phyloP scores from a whole-genome alignment of 2,888 invertebrate species.

The Heliothis peltigera region DNA sequence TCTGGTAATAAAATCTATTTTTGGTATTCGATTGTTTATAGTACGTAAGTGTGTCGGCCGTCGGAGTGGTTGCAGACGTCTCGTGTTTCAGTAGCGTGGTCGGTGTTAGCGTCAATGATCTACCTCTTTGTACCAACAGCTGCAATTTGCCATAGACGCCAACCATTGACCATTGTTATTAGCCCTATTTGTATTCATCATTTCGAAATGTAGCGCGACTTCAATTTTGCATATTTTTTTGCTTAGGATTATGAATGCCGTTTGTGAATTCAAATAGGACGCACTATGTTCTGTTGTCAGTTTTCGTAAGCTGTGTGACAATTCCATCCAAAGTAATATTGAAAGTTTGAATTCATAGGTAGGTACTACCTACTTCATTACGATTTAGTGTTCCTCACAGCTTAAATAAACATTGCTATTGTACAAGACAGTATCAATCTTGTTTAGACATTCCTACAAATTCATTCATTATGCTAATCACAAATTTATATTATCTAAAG shows the following conservation, averaged over 20 bases:
- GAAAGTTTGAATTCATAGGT: constrained; percentile 6
- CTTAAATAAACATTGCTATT: constrained; percentile 11
- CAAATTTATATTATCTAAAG: constrained; percentile 56
- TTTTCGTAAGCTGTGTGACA: constrained; percentile 15
- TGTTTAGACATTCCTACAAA: constrained; percentile 27
- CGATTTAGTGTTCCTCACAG: constrained; percentile 3
- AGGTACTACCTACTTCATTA: background rate
- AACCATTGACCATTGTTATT: constrained; percentile 57
- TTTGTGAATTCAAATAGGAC: constrained; percentile 39
- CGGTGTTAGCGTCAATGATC: constrained; percentile 78
- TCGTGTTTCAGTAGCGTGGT: constrained; percentile 81
- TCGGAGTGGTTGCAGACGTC: constrained; percentile 80
- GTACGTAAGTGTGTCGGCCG: constrained; percentile 78
- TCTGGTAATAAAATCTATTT: constrained; percentile 85
- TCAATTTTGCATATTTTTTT: constrained; percentile 49
- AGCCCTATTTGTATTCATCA: constrained; percentile 53
- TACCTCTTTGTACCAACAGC: constrained; percentile 75
- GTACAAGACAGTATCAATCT: constrained; percentile 19
- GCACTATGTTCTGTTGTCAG: constrained; percentile 23
- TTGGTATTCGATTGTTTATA: constrained; percentile 82
- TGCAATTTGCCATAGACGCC: constrained; percentile 61
- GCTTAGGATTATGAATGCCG: constrained; percentile 41
- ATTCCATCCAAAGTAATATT: constrained; percentile 9
- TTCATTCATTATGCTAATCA: constrained; percentile 56
- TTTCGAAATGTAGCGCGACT: constrained; percentile 52